A percentile compares a stretch with the other conserved stretches of the same genome.
Conservation (phyloP, 2,113 vertebrate species). For the Dasyurus viverrinus region DNA sequence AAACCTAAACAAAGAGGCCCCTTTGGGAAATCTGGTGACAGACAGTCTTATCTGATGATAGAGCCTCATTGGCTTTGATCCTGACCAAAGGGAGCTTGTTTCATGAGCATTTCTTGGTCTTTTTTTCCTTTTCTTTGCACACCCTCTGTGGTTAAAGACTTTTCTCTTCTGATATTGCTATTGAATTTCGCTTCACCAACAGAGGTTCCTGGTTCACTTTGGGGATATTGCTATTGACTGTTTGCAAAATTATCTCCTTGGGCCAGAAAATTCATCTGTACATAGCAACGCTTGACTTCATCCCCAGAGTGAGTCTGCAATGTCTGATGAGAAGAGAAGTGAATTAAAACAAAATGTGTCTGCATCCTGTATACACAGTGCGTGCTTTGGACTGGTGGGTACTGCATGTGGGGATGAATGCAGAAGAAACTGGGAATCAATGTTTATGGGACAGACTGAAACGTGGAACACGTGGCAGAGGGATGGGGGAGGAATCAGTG, state of each 20-base stretch:
- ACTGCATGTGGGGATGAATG: constrained; percentile 6
- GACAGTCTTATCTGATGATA: background rate
- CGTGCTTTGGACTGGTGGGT: background rate
- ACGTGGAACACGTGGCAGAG: background rate
- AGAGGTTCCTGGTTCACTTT: constrained; percentile 68
- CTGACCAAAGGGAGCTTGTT: background rate
- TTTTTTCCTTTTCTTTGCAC: constrained; percentile 61
- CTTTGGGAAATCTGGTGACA: constrained; percentile 32
- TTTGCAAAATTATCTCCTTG: constrained; percentile 73
- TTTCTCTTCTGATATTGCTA: constrained; percentile 69
- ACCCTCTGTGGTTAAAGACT: constrained; percentile 57
- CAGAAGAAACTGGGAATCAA: background rate
- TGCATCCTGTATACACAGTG: constrained; percentile 21
- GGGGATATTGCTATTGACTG: constrained; percentile 74
- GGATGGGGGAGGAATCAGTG: background rate
- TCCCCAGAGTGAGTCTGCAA: constrained; percentile 61
- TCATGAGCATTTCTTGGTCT: constrained; percentile 60
- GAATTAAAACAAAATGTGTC: constrained; percentile 71
- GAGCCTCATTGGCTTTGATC: constrained; percentile 55
- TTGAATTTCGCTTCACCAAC: constrained; percentile 74
- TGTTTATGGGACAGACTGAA: background rate
- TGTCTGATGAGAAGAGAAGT: constrained; percentile 61
- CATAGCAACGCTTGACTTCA: constrained; percentile 54
- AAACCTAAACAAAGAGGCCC: constrained; percentile 56
- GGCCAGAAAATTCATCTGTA: constrained; percentile 77